Base-by-base conservation (phyloP, 2,113 vertebrate genomes). In the Pluvianellus socialis region DNA sequence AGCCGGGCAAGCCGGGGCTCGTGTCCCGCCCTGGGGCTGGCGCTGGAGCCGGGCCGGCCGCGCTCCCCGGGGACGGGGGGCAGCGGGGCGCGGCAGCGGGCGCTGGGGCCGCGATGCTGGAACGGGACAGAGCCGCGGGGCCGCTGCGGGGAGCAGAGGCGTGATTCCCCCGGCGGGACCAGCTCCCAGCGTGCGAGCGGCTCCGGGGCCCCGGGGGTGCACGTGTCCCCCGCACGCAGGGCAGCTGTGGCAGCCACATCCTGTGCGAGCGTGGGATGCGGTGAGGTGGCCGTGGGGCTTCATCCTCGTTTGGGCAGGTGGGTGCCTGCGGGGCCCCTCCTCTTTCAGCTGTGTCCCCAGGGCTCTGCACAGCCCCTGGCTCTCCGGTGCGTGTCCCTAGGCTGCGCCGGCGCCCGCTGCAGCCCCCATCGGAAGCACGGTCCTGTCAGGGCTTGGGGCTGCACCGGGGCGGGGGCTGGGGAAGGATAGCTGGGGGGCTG, bases 191-290 rank as follows among this genome's bases (percentile, higher is more conserved):
- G n/a, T 3, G 30, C 2, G 24, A 62, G 44, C 0, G 33, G 40
- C 27, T 21, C 59, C 7, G 59, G n/a, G 38, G 7, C 53, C 14
- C 47, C 42, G 1, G 38, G 44, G 59, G 6, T 22, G 7, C 20
- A 44, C 3, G 8, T 49, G 30, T n/a, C 23, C n/a, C n/a, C n/a
- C 2, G 1, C 9, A 2, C 1, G 4, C n/a, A 2, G 53, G 52
- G 47, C 85, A 32, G 23, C 3, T 3, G 14, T 30, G 35, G 53
- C 8, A 44, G 73, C 56, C 38, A 3, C 14, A 8, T 19, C 53
- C 28, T 9, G 24, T 19, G 17, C 2, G 4, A 8, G 44, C 3
- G 1, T 55, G 68, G 28, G 33, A 10, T 9, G 35, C 19, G 50
- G 56, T 47, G 44, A 61, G 33, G 49, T 2, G 4, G 26, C 52